Evolutionary conservation across 2,888 invertebrate genomes (phyloP).

Genomic region (Orthosia incerta): DNA sequence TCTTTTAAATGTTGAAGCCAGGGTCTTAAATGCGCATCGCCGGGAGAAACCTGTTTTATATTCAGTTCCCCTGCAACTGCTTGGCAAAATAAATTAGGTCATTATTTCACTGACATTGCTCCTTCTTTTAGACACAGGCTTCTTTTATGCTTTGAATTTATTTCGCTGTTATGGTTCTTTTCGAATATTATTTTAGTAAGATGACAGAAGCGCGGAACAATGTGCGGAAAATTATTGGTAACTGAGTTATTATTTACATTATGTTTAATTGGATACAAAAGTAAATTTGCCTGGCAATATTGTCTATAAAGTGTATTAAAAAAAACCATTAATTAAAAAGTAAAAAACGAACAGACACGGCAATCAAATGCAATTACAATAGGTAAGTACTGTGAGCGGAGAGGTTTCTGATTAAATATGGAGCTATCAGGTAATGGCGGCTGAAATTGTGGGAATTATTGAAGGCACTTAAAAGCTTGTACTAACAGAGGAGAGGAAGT

Average conservation of each 20-base stretch:
- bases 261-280: neutral
- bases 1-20: constrained; percentile 40
- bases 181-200: constrained; percentile 16
- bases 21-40: constrained; percentile 40
- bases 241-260: neutral
- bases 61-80: constrained; percentile 56
- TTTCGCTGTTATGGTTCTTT: constrained; percentile 39
- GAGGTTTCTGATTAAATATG: constrained; percentile 78
- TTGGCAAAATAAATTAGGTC: constrained; percentile 60
- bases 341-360: constrained; percentile 26
- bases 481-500: constrained; percentile 28
- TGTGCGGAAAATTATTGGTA: neutral
- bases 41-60: constrained; percentile 51
- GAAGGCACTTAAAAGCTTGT: constrained; percentile 67
- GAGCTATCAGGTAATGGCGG: constrained; percentile 73
- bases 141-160: constrained; percentile 45
- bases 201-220: neutral
- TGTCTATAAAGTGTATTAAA: neutral
- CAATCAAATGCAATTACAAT: constrained; percentile 55
- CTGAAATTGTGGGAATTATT: constrained; percentile 75
- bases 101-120: constrained; percentile 58
- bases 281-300: neutral
- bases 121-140: constrained; percentile 40
- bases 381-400: constrained; percentile 42
- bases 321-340: constrained; percentile 14